Base-by-base conservation (phyloP, 2,113 vertebrate genomes). In the Prinia subflava region DNA sequence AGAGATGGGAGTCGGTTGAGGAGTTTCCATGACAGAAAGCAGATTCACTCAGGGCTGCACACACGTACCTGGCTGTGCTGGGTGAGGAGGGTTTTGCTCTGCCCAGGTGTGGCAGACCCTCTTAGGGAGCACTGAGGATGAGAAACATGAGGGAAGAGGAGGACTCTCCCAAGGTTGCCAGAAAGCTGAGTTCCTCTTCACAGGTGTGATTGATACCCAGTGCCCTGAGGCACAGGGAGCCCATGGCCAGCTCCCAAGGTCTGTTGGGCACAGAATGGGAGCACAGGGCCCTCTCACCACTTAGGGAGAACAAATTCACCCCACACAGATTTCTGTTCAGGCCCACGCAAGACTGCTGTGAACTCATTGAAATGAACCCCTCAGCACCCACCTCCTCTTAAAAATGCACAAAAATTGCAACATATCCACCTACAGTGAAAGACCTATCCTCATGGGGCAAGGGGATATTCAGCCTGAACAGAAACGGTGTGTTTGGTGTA, bases 51-150 rank as follows among this genome's bases (percentile, higher is more conserved):
- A 23, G 78, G 30, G 44, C 60, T 83, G 28, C 1, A 8, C 2
- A 3, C 2, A 1, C 42, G 15, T 56, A 33, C 15, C 35, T 39
- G 33, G 35, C 44, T 17, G 3, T 0, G 1, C 59, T 60, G 27
- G 39, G 49, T 1, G 1, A 74, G 60, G 46, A 74, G 37, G 20
- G 31, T 37, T 75, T 71, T 84, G 56, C 25, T 68, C 33, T 90
- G 57, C 44, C 0, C 4, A 80, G 49, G 33, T 52, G 41, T 6
- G 15, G 30, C 20, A n/a, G 71, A 27, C 7, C 4, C 30, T 44
- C 0, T 5, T 21, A 41, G 30, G 49, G 12, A 78, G 24, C 23
- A 44, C 2, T 1, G 9, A 68, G 22, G 22, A 56, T 14, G 10
- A 80, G 44, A 31, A 83, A 28, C 11, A 41, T 22, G 31, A 68